These are phyloP conservation scores for Regulus satrapa DNA, from an alignment of 2,113 vertebrate species.

Conservation along the genomic window DNA sequence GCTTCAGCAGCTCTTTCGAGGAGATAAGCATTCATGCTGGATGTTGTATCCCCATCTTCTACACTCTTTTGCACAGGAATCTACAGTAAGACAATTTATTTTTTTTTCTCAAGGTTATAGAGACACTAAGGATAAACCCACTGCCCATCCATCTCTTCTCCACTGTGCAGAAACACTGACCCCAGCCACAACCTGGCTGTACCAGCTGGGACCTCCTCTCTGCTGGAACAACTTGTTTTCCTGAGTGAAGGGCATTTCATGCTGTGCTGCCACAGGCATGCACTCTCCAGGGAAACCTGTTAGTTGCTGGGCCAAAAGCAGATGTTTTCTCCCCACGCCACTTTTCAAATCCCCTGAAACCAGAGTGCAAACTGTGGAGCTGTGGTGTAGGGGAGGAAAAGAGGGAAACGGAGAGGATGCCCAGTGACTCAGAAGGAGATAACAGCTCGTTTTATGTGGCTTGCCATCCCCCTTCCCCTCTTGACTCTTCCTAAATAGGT, in stretches of 20 bases:
- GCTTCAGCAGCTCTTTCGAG: not conserved
- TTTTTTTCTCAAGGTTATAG: not conserved
- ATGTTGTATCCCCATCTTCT: not conserved
- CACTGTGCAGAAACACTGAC: not conserved
- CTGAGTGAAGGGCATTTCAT: not conserved
- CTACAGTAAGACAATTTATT: not conserved
- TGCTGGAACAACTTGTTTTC: not conserved
- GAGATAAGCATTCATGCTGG: not conserved
- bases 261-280: not conserved
- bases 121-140: not conserved
- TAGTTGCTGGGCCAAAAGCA: not conserved
- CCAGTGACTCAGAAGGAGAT: slow-evolving; percentile 26
- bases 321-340: not conserved
- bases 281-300: not conserved
- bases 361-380: not conserved
- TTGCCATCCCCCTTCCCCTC: not conserved
- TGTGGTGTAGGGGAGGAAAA: not conserved
- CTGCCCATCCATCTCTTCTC: rapidly evolving
- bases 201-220: not conserved
- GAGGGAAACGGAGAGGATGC: not conserved
- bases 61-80: not conserved
- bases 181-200: not conserved
- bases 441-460: not conserved
- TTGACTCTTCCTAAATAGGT: slow-evolving; percentile 52
- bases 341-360: not conserved